Evolutionary conservation across 2,888 invertebrate genomes (phyloP).

Genomic region (Oligia strigilis): DNA sequence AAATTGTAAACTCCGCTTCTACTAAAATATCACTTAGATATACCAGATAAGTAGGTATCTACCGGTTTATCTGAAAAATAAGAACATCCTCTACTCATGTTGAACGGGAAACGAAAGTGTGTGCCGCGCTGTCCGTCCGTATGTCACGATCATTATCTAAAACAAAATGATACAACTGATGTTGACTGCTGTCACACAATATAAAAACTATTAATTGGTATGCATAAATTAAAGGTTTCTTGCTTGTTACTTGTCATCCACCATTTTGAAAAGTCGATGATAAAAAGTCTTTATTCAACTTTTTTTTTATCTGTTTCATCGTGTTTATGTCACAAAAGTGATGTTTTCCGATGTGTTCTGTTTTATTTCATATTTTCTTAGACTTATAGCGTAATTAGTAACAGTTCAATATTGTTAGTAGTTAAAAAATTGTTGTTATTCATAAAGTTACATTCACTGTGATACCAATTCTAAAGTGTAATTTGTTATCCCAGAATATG

Average conservation of each 20-base stretch:
- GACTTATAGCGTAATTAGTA: conserved; percentile 8
- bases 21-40: neutral
- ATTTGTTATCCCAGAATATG: neutral
- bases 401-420: neutral
- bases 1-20: neutral
- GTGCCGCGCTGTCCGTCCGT: conserved; percentile 30
- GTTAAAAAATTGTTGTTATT: neutral
- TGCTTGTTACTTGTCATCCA: conserved; percentile 35
- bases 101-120: conserved; percentile 35
- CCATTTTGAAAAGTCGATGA: conserved; percentile 22
- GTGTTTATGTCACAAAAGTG: conserved; percentile 21
- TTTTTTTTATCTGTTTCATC: conserved; percentile 18
- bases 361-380: neutral
- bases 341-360: neutral
- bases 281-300: conserved; percentile 16
- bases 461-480: neutral
- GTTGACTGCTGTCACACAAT: conserved; percentile 46
- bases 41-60: neutral
- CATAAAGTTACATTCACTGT: neutral
- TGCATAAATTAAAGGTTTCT: conserved; percentile 37
- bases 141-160: conserved; percentile 60
- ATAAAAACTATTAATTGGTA: conserved; percentile 53
- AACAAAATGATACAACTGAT: conserved; percentile 53
- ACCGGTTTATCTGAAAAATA: neutral
- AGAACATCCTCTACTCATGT: neutral